Evolutionary conservation across 2,888 invertebrate species (phyloP), one percentile per base, ranked within the genome.

Genomic region (Xylota segnis): DNA sequence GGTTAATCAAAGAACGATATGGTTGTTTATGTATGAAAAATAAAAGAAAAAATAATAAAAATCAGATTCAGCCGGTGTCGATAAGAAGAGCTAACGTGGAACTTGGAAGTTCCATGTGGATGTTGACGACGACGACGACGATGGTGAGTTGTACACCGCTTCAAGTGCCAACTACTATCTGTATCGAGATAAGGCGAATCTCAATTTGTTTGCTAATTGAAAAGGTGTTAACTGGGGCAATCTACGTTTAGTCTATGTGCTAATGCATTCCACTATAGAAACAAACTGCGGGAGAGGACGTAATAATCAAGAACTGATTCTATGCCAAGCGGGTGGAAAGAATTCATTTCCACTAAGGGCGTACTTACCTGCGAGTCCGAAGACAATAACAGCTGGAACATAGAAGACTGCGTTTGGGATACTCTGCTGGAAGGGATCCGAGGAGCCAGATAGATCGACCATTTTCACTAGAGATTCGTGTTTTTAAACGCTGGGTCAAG

Each of bases 381-480:
- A 93, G 89, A 97, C 95, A 88, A 97, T 94, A 88, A 97, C 94
- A 66, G 96, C 97, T 88, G 98, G 97, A 89, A 97, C 91, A 89
- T 97, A 96, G 92, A 98, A 97, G 88, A 97, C 96, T 52, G 95
- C 93, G 93, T 98, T 97, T 87, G 97, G 96, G 93, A 98, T 97
- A 88, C 96, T 96, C 92, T 97, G 96, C 91, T 97, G 96, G 90
- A 96, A 94, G 0, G 96, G 96, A 89, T 96, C 96, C 81, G 95
- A 94, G 59, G 95, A 95, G 23, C 96, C 96, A 84, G 96, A 95
- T 90, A 97, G 93, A 92, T 97, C 97, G 87, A 97, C 97, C 97
- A 97, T 97, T 91, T 92, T 94, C 10, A 37, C 32, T 4, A 4
- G 54, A 14, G 2, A 34, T 16, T 6, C 0, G 32, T 32, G 32